These are phyloP conservation scores for Tylochromis polylepis DNA, from an alignment of 2,113 vertebrate species.

Conservation along the genomic window DNA sequence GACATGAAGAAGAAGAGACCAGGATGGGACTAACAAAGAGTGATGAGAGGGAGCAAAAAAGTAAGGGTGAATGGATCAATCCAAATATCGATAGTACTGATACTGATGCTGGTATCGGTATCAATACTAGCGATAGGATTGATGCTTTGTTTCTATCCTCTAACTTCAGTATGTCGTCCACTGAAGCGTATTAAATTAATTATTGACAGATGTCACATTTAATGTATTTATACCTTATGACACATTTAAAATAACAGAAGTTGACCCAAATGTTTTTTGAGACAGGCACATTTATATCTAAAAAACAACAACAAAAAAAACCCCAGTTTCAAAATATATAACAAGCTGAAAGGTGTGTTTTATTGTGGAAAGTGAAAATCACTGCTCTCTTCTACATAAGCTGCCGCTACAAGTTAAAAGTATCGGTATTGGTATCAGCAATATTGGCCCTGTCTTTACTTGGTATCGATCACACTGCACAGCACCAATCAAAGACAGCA, in stretches of 20 bases:
- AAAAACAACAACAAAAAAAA: too few relatives aligned
- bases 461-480: background rate
- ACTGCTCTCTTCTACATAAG: background rate
- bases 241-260: background rate
- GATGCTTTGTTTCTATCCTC: background rate
- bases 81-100: background rate
- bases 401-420: background rate
- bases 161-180: background rate
- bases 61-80: background rate
- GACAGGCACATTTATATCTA: background rate
- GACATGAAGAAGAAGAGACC: background rate
- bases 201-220: background rate
- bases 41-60: background rate
- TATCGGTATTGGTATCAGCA: background rate
- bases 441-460: background rate
- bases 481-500: background rate
- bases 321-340: background rate
- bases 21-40: conserved; percentile 22
- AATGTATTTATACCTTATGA: background rate
- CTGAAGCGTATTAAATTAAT: background rate
- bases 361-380: background rate
- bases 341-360: background rate
- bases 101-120: background rate
- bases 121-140: background rate
- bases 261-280: too few relatives aligned